phyloP scores from a whole-genome alignment of 92 coral and sea anemone species.

The Anthopleura xanthogrammica region DNA sequence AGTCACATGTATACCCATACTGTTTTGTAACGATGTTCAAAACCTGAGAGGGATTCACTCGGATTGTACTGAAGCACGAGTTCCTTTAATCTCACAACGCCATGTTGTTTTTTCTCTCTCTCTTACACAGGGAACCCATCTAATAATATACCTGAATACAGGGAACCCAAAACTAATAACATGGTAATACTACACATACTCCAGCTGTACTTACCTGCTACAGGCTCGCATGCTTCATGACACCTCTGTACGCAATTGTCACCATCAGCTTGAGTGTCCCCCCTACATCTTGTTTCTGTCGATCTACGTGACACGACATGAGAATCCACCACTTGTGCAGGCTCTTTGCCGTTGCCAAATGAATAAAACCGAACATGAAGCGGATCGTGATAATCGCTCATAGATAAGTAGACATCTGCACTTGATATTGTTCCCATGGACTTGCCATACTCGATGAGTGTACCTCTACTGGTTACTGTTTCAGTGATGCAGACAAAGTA shows the following conservation, averaged over 20 bases:
- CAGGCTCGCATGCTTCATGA: slow-evolving; percentile 8
- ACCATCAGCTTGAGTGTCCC: background rate
- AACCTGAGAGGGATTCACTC: no score
- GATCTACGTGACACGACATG: background rate
- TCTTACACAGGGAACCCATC: no score
- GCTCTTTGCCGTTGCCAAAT: slow-evolving; percentile 46
- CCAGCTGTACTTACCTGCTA: slow-evolving; percentile 1
- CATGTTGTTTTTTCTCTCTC: no score
- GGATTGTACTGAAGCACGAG: no score
- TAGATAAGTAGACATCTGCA: slow-evolving; percentile 36
- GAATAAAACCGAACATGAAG: slow-evolving; percentile 40
- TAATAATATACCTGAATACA: no score
- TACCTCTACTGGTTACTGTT: background rate
- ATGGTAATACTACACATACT: no score
- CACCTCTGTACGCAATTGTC: slow-evolving; percentile 10
- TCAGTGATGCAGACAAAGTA: slow-evolving; percentile 44
- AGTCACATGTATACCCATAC: no score
- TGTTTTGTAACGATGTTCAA: no score
- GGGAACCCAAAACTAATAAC: no score
- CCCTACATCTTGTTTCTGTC: background rate
- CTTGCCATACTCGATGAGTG: slow-evolving; percentile 46
- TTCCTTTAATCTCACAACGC: no score
- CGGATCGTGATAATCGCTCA: slow-evolving; percentile 35
- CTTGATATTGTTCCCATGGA: slow-evolving; percentile 22
- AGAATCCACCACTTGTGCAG: background rate